phyloP scores from a whole-genome alignment of 2,797 vertebrate genomes.

The Halcyon chelicuti region DNA sequence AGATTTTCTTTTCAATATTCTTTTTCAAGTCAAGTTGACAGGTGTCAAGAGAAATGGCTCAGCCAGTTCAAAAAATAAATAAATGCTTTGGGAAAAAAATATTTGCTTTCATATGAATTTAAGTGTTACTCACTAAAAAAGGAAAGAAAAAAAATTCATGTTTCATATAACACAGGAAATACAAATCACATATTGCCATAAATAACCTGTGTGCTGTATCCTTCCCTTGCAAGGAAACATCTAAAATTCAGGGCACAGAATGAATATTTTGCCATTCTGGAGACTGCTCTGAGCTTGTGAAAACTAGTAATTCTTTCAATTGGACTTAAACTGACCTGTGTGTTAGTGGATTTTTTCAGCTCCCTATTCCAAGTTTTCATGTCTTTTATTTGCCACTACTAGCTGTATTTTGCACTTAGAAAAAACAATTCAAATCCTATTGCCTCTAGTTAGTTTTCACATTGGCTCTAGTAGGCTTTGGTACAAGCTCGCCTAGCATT shows the following conservation, averaged over 20 bases:
- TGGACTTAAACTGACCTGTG: background rate
- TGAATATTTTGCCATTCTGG: background rate
- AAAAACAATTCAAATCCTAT: background rate
- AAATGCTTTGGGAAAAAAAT: background rate
- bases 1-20: background rate
- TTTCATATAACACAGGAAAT: background rate
- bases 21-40: background rate
- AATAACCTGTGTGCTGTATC: background rate
- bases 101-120: background rate
- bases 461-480: background rate
- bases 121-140: background rate
- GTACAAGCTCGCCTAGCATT: background rate
- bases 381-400: background rate
- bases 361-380: background rate
- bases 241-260: background rate
- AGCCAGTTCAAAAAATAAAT: background rate
- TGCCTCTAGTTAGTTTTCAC: background rate
- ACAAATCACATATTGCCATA: background rate
- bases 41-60: background rate
- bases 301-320: background rate
- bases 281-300: background rate
- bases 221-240: background rate
- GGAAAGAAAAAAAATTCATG: background rate
- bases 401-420: background rate
- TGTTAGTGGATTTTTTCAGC: background rate